Percentiles rank a stretch among this genome's conserved stretches.
These are phyloP conservation scores for Parauchenoglanis ngamensis DNA, from an alignment of 2,797 vertebrate genomes.

Conservation along the genomic window DNA sequence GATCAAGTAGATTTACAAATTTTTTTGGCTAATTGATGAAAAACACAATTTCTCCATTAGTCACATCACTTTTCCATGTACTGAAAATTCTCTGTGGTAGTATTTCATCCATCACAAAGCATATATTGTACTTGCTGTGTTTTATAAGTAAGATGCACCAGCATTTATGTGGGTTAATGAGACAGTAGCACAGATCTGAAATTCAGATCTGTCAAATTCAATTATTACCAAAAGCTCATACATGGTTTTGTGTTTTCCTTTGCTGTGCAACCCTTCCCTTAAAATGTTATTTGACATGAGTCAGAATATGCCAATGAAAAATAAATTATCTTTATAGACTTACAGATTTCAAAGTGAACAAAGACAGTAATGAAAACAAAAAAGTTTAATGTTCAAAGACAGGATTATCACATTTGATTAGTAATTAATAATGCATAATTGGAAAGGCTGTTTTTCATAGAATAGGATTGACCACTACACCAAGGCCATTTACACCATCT, in stretches of 20 bases:
- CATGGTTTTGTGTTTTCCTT: neutral
- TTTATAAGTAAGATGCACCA: neutral
- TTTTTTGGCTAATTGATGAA: neutral
- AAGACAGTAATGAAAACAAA: constrained; percentile 42
- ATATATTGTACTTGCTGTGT: neutral
- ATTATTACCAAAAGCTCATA: neutral
- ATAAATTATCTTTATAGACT: constrained; percentile 70
- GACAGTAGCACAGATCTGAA: neutral
- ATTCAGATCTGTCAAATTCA: neutral
- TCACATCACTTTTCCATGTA: neutral
- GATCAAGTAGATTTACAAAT: neutral
- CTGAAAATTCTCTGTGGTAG: neutral
- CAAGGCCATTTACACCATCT: no score
- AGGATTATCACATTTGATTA: neutral
- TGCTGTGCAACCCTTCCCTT: neutral
- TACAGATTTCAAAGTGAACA: constrained; percentile 49
- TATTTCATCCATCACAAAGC: neutral
- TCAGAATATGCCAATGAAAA: constrained; percentile 45
- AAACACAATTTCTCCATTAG: neutral
- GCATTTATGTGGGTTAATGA: neutral
- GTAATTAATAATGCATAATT: neutral
- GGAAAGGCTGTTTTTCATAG: neutral
- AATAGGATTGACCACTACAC: neutral
- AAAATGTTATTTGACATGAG: neutral
- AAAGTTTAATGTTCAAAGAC: neutral